Evolutionary conservation across 2,888 invertebrate species (phyloP).

Genomic region (Cheilosia vernalis): DNA sequence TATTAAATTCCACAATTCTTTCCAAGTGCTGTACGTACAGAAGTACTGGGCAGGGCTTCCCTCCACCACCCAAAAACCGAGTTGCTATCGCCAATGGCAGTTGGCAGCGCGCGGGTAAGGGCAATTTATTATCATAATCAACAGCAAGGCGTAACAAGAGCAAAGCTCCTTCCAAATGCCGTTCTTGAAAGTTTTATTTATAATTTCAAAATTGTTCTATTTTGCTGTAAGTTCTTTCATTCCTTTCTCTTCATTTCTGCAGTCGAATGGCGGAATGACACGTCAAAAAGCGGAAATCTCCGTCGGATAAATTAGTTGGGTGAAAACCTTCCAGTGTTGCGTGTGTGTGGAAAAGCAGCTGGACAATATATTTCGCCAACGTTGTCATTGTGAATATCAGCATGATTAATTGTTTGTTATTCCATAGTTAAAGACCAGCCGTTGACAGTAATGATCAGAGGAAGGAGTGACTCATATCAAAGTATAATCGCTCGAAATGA

Average conservation of each 20-base stretch:
- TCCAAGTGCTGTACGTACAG: constrained; percentile 30
- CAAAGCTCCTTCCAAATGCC: constrained; percentile 55
- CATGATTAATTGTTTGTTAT: constrained; percentile 10
- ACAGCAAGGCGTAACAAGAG: constrained; percentile 28
- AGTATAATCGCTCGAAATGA: constrained; percentile 28
- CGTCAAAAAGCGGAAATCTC: constrained; percentile 45
- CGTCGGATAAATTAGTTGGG: constrained; percentile 58
- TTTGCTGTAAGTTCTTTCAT: background rate
- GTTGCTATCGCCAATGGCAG: constrained; percentile 1
- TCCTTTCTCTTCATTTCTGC: background rate
- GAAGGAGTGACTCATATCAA: constrained; percentile 55
- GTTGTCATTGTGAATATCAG: background rate
- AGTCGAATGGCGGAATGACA: background rate
- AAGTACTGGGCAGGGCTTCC: constrained; percentile 46
- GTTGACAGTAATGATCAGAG: constrained; percentile 35
- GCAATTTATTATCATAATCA: constrained; percentile 68
- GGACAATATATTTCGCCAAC: too few species aligned
- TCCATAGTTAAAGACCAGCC: constrained; percentile 8
- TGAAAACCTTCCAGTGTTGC: constrained; percentile 4
- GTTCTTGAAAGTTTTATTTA: constrained; percentile 41
- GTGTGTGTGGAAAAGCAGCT: constrained; percentile 6
- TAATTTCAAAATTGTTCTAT: constrained; percentile 38
- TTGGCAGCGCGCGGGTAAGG: constrained; percentile 47
- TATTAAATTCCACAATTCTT: constrained; percentile 70
- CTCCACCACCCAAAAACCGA: constrained; percentile 28